Conservation (phyloP, 2,888 invertebrate species). For the Argyresthia albistria region DNA sequence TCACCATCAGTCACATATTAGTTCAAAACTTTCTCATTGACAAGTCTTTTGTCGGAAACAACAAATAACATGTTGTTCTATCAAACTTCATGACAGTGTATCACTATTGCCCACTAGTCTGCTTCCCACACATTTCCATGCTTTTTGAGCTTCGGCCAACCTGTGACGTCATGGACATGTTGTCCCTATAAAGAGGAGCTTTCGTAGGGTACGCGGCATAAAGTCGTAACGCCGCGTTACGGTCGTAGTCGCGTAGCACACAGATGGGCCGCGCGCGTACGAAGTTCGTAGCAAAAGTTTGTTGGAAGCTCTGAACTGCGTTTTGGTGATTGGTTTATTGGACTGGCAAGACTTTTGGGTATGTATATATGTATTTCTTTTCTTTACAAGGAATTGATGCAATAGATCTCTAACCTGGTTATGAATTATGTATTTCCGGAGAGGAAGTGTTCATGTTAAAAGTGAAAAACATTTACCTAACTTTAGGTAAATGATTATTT, state of each 20-base stretch:
- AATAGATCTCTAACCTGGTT: too few relatives aligned
- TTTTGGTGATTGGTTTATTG: conserved; percentile 1
- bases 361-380: background rate
- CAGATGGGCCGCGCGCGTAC: background rate
- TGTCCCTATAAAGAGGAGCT: conserved; percentile 31
- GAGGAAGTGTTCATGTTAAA: too few relatives aligned
- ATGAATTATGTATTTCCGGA: too few relatives aligned
- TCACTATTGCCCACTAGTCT: background rate
- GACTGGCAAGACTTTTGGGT: background rate
- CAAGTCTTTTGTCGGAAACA: too few relatives aligned
- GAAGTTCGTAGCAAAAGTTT: conserved; percentile 14
- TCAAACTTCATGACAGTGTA: too few relatives aligned
- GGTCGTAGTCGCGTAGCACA: conserved; percentile 49
- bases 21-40: too few relatives aligned
- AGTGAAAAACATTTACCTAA: too few relatives aligned
- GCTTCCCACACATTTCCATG: background rate
- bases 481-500: too few relatives aligned
- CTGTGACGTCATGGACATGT: conserved; percentile 2
- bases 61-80: too few relatives aligned
- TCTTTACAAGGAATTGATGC: too few relatives aligned
- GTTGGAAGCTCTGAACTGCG: conserved; percentile 13
- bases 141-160: background rate
- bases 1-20: too few relatives aligned
- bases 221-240: conserved; percentile 46
- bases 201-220: conserved; percentile 33